Base-by-base conservation (phyloP, 2,113 vertebrate genomes). In the Gyps fulvus region DNA sequence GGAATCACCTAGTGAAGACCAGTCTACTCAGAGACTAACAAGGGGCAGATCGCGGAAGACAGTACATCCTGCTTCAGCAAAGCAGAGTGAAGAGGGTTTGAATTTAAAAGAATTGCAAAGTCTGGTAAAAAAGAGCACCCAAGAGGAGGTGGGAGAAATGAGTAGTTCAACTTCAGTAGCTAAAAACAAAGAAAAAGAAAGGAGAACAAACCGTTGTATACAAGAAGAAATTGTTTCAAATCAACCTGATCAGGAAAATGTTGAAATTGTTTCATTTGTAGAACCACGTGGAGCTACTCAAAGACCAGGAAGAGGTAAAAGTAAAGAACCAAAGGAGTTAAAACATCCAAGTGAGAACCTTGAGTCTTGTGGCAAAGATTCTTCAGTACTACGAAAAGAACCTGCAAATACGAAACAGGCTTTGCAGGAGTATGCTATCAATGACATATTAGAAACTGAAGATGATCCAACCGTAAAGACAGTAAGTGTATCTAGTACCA, bases 231-330 rank as follows among this genome's bases (percentile, higher is more conserved):
- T 23, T 25, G 20, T n/a, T 80, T 43, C 77, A 26, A 7, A 92
- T 74, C 11, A 4, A 3, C 25, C 52, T 31, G 54, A 25, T 27
- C n/a, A 63, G 27, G 66, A 83, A 62, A 27, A 66, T 50, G 32
- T 38, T 29, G 62, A 47, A 38, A 2, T 32, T 57, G 36, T 43
- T 84, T 19, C 76, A 18, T 13, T 16, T 70, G 61, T 29, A 32
- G 80, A 90, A 59, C 34, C 29, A 9, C 2, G 1, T 47, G 78
- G n/a, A 80, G 47, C 70, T 91, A 36, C 80, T 49, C 79, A 49
- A 74, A 96, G 95, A 87, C 12, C 66, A 26, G 58, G 70, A 25
- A 88, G 93, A 93, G 79, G 90, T 29, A 93, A 66, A 91, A 95
- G 50, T 47, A 83, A 72, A n/a, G 42, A 45, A 16, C 16, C 7